Base-by-base conservation (phyloP, 2,888 invertebrate genomes). In the Pollenia angustigena region DNA sequence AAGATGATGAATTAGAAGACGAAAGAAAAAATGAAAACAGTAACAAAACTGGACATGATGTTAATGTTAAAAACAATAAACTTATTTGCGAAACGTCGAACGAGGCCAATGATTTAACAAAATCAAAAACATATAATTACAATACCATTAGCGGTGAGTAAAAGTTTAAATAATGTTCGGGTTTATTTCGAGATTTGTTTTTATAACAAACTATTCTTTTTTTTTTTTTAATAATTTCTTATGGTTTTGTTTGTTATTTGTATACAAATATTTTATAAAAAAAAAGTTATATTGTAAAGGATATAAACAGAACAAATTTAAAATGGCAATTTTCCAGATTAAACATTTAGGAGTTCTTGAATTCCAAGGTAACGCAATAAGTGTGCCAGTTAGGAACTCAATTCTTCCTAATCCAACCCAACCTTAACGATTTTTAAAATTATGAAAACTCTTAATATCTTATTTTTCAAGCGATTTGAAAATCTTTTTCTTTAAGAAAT, bases 141-240 rank as follows among this genome's bases (percentile, higher is more conserved):
- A 93, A 92, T 88, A 93, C 93, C 88, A 91, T 92, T 89, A 92
- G 92, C 88, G 93, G 93, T 93, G 92, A 93, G 93, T 91, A 75
- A 48, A 40, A 32, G 32, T 32, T 32, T 32, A 6, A 32, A 32
- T 32, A 32, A 32, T 32, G 32, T 32, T 32, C 32, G 32, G 32
- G 32, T 1, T 32, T 32, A 32, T 32, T 32, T 32, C 6, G 32
- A 32, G 6, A 32, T 32, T 32, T 32, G 32, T 32, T 32, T 32
- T 32, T 32, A 6, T 32, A 32, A 32, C 32, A 32, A 32, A 32
- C 32, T 32, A 6, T 32, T 6, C 32, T 32, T 74, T 50, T 6
- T 18, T 40, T 18, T 58, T 18, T 23, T 23, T 14, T 23, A 23
- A 42, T 60, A 18, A 8, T 23, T 48, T 54, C 72, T 48, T 80